Evolutionary conservation across 37 sponge, comb jelly and placozoan genomes (phyloP), one percentile per base, ranked within the genome.

Genomic region (Eunapius fragilis): DNA sequence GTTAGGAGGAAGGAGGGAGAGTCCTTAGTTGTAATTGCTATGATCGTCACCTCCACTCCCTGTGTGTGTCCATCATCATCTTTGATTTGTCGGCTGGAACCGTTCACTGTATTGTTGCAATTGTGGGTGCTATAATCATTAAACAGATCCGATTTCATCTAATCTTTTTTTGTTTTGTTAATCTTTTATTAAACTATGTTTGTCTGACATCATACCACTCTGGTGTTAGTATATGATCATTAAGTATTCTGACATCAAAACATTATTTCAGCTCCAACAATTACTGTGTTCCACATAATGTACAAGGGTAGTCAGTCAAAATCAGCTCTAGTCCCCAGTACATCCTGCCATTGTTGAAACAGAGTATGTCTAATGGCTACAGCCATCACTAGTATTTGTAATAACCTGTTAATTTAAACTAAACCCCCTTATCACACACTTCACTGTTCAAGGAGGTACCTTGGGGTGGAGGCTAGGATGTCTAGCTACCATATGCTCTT

Each of bases 1-100:
- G n/a, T n/a, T n/a, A n/a, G n/a, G n/a, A n/a, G n/a, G 26, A 41
- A 71, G 13, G 88, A 82, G 47, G 36, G 71, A 0, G 33, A 33
- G n/a, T n/a, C n/a, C n/a, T n/a, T 37, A 38, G 35, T 34, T 34
- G 33, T 34, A 33, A 32, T 72, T 24, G 74, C 74, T 72, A 72
- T 24, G 31, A 33, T 11, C 31, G 13, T 32, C 74, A 33, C 13
- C n/a, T n/a, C n/a, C n/a, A n/a, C n/a, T n/a, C n/a, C 27, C 31
- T 72, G 74, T 72, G 28, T 58, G 14, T 17, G 58, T 19, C 1
- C n/a, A n/a, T n/a, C n/a, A n/a, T n/a, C n/a, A 17, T 58, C 58
- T 19, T 12, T 58, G 58, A 58, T 58, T 58, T 58, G 58, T 58
- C 58, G 58, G 58, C 58, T 58, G 58, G 58, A 58, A 58, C 34